phyloP scores from a whole-genome alignment of 2,113 vertebrate genomes.

The Rhinogobius similis region DNA sequence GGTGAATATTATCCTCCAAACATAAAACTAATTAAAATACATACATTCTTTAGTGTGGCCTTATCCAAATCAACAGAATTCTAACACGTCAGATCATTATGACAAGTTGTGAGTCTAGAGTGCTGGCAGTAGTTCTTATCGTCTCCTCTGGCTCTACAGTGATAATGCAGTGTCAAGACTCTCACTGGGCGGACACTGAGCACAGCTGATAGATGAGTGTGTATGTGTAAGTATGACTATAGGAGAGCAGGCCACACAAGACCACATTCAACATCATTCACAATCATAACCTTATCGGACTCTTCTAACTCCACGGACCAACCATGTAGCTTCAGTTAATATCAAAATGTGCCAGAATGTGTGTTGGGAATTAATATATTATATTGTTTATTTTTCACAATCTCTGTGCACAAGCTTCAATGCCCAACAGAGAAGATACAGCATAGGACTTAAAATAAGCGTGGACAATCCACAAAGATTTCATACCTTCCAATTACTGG shows the following conservation, averaged over 20 bases:
- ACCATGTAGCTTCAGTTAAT: too few species aligned
- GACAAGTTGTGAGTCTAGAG: neutral
- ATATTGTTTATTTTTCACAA: too few species aligned
- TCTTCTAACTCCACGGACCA: neutral
- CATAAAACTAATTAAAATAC: neutral
- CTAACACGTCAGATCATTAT: neutral
- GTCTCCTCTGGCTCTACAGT: conserved; percentile 42
- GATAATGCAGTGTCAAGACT: conserved; percentile 56
- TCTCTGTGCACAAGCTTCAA: too few species aligned
- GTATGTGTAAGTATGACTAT: conserved; percentile 2
- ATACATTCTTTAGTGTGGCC: neutral
- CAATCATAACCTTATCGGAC: neutral
- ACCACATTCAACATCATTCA: neutral
- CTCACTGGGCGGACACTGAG: conserved; percentile 42
- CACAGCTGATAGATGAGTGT: conserved; percentile 31
- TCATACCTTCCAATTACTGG: conserved; percentile 97
- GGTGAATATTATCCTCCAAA: neutral
- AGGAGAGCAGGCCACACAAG: neutral
- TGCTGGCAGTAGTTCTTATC: neutral
- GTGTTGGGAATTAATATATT: too few species aligned
- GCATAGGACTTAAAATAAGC: neutral
- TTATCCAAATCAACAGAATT: neutral
- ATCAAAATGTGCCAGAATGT: too few species aligned
- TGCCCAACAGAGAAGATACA: neutral
- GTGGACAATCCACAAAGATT: neutral